phyloP scores from a whole-genome alignment of 2,888 invertebrate species.

The Nemotelus nigrinus region DNA sequence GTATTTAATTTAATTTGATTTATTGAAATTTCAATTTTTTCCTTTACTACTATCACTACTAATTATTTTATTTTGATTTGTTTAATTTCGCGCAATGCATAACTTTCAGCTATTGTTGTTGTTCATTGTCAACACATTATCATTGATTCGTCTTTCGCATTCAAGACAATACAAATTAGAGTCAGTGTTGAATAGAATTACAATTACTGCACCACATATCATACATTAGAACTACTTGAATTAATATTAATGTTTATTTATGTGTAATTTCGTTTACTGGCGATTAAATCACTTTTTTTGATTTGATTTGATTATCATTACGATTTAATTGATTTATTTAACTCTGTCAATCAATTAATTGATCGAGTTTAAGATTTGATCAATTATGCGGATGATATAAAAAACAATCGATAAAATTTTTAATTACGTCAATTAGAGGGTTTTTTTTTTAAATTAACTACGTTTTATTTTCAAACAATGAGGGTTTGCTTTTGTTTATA shows the following conservation, averaged over 20 bases:
- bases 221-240: not conserved
- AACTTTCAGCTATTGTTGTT: conserved; percentile 8
- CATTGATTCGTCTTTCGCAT: too few species aligned
- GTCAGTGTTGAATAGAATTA: not conserved
- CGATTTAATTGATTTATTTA: too few species aligned
- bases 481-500: conserved; percentile 10
- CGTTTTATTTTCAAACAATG: not conserved
- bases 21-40: conserved; percentile 1
- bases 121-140: conserved; percentile 24
- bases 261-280: conserved; percentile 11
- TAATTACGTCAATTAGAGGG: conserved; percentile 21
- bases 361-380: not conserved
- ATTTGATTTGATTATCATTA: not conserved
- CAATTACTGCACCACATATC: not conserved
- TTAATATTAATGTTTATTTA: conserved; percentile 12
- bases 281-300: conserved; percentile 2
- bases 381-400: conserved; percentile 1
- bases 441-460: conserved; percentile 20
- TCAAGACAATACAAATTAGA: too few species aligned
- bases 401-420: conserved; percentile 31
- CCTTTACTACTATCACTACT: conserved; percentile 3
- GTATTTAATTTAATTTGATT: conserved; percentile 9
- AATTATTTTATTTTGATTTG: not conserved
- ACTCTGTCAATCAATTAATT: not conserved
- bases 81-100: not conserved